Base-by-base conservation (phyloP, 2,888 invertebrate genomes). In the Protodeltote pygarga region DNA sequence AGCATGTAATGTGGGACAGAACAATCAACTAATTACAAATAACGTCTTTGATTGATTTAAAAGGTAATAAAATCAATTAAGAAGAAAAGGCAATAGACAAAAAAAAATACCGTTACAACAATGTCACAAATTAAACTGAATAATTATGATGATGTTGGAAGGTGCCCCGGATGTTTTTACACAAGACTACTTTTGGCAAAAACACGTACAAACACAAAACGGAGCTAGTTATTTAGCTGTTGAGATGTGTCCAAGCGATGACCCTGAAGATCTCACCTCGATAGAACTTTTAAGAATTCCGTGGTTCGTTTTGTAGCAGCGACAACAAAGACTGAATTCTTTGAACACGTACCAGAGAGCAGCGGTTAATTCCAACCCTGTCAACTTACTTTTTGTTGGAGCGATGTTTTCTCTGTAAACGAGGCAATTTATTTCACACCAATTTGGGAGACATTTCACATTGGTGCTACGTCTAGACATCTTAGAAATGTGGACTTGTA, bases 321-420 rank as follows among this genome's bases (percentile, higher is more conserved):
- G 65, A 71, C 74, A 70, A 83, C 84, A 82, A 81, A 82, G 81
- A 68, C 73, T 48, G 71, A 66, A 81, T 88, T 87, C 87, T 75
- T 62, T 79, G 84, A 86, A 87, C 77, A 71, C 79, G 75, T 69
- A 73, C 68, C 78, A 53, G 39, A 14, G 38, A 50, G 54, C 54
- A 65, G 73, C 79, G 73, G 81, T 82, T 81, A 84, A 85, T 83
- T 79, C 75, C 71, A 71, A 70, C 70, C 71, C 76, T 77, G 81
- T 79, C 79, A 77, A 65, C 71, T 70, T 48, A 58, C 68, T 76
- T 80, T 59, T 77, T 77, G 54, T 47, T 37, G 46, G 27, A 38
- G 40, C 58, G 51, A 60, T 53, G 59, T 63, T 65, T 73, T 73
- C 71, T 70, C 44, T 62, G 70, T 68, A 73, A 71, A 66, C 57